These are phyloP conservation scores for Toxostoma redivivum DNA, from an alignment of 2,113 vertebrate genomes.

Conservation along the genomic window DNA sequence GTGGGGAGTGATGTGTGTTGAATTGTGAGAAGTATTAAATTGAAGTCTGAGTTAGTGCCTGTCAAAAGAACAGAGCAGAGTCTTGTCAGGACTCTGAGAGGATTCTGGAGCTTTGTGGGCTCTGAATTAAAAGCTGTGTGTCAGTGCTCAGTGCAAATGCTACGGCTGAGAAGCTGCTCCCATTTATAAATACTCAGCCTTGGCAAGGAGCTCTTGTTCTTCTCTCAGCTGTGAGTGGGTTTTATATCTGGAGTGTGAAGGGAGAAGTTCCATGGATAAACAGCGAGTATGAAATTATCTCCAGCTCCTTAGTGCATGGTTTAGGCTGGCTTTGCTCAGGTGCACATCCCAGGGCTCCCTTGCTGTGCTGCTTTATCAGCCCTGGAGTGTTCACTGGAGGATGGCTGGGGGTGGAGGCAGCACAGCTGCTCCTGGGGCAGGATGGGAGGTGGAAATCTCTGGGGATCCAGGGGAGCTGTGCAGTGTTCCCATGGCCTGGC, in stretches of 20 bases:
- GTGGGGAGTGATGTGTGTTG: not conserved
- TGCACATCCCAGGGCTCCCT: not conserved
- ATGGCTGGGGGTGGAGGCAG: not conserved
- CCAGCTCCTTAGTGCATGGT: not conserved
- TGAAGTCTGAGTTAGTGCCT: not conserved
- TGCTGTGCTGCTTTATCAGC: not conserved
- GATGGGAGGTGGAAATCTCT: not conserved
- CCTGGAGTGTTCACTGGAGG: accelerated
- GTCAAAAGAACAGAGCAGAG: not conserved
- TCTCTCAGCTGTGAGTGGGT: constrained; percentile 19
- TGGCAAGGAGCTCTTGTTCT: not conserved
- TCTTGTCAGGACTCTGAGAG: not conserved
- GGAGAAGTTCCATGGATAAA: not conserved
- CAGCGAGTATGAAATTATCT: not conserved
- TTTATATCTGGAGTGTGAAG: constrained; percentile 18
- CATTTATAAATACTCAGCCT: not conserved
- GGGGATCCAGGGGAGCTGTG: not conserved
- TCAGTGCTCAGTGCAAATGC: not conserved
- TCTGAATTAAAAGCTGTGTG: not conserved
- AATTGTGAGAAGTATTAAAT: not conserved
- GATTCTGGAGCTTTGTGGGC: not conserved
- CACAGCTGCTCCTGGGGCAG: not conserved
- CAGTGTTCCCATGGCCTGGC: not conserved
- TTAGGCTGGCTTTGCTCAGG: not conserved
- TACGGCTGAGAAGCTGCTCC: not conserved